Evolutionary conservation across 2,113 vertebrate species (phyloP).

Genomic region (Malurus alboscapulatus): DNA sequence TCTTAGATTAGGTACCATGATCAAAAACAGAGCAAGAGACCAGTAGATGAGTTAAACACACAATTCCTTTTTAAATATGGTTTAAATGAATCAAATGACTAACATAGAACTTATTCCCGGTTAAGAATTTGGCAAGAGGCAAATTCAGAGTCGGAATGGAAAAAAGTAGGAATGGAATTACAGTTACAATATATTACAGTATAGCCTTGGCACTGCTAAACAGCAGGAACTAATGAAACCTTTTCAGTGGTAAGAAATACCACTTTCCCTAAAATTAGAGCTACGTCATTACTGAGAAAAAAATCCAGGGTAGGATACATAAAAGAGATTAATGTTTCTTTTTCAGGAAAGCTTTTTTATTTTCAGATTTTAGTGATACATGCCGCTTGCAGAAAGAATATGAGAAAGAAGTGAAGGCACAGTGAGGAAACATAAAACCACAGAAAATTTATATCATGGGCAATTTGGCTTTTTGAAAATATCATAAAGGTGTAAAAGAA

Average conservation of each 20-base stretch:
- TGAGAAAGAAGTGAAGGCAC: background rate
- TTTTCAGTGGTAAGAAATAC: background rate
- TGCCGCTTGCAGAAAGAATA: background rate
- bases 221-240: background rate
- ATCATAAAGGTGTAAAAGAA: background rate
- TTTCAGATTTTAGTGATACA: background rate
- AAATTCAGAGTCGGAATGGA: background rate
- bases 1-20: background rate
- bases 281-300: background rate
- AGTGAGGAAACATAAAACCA: background rate
- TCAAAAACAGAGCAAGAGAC: background rate
- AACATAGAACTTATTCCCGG: background rate
- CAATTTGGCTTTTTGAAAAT: background rate
- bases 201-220: background rate
- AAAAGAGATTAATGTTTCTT: background rate
- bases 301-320: background rate
- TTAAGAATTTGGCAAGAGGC: slow-evolving; percentile 5
- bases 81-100: background rate
- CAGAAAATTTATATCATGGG: background rate
- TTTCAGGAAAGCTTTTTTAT: background rate
- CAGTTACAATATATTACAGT: background rate
- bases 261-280: background rate
- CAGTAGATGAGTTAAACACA: background rate
- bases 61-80: background rate
- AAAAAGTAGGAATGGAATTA: slow-evolving; percentile 3